Evolutionary conservation across 2,797 vertebrate genomes (phyloP).

Genomic region (Hyperoplus lanceolatus): DNA sequence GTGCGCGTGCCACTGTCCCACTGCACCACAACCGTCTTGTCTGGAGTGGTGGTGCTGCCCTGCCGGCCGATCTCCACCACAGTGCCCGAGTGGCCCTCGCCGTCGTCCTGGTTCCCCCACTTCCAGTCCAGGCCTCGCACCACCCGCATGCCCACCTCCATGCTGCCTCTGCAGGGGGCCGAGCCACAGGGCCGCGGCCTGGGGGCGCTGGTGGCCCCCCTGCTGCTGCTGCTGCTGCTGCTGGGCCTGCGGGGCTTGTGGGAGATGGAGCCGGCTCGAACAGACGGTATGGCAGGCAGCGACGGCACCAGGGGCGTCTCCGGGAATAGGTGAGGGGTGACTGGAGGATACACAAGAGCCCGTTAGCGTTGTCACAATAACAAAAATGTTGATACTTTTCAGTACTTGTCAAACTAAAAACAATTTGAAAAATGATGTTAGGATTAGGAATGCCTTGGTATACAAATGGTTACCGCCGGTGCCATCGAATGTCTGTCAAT

Average conservation of each 20-base stretch:
- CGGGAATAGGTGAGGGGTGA: constrained; percentile 83
- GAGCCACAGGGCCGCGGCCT: constrained; percentile 72
- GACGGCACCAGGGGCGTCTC: constrained; percentile 80
- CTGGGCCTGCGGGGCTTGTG: constrained; percentile 68
- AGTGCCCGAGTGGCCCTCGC: constrained; percentile 95
- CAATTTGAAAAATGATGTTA: too few species aligned
- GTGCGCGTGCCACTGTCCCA: constrained; percentile 98
- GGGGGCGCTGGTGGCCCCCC: constrained; percentile 56
- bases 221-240: constrained; percentile 60
- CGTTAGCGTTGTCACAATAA: not conserved
- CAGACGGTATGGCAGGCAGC: constrained; percentile 64
- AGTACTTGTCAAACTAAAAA: too few species aligned
- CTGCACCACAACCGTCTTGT: constrained; percentile 98
- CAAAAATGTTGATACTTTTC: too few species aligned
- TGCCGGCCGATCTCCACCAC: constrained; percentile 98
- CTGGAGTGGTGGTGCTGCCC: constrained; percentile 96
- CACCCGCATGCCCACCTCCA: constrained; percentile 99
- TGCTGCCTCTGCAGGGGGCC: constrained; percentile 82
- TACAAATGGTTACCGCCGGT: too few species aligned
- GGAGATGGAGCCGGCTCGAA: constrained; percentile 51
- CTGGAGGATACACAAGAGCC: constrained; percentile 62
- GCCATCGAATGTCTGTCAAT: constrained; percentile 15
- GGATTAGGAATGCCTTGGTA: too few species aligned
- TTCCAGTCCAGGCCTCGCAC: constrained; percentile 98
- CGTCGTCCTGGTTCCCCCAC: constrained; percentile 96